These are phyloP conservation scores for Crax fasciolata DNA, from an alignment of 2,797 vertebrate species.

Conservation along the genomic window DNA sequence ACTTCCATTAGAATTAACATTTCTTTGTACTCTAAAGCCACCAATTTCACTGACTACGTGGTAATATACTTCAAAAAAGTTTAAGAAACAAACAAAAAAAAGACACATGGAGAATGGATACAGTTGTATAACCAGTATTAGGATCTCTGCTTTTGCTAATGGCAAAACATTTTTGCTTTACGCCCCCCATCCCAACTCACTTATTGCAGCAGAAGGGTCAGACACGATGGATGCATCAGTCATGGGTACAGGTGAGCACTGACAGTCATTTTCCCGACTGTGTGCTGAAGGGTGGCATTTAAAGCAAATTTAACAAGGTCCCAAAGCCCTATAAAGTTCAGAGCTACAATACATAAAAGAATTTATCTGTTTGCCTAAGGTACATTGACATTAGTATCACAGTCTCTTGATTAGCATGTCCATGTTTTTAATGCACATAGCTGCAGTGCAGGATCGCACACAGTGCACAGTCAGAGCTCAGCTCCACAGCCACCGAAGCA, in stretches of 20 bases:
- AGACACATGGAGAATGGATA: not conserved
- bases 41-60: not conserved
- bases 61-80: not conserved
- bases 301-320: not conserved
- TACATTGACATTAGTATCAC: not conserved
- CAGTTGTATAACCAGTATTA: not conserved
- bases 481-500: not conserved
- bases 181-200: not conserved
- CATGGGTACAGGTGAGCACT: not conserved
- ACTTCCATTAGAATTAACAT: not conserved
- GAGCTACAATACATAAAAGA: not conserved
- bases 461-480: not conserved
- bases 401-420: not conserved
- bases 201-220: not conserved
- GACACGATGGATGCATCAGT: not conserved
- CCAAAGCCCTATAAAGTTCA: not conserved
- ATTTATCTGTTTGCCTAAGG: not conserved
- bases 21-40: not conserved
- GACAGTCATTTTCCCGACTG: not conserved
- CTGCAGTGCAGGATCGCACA: not conserved
- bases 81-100: not conserved
- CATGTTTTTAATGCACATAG: not conserved
- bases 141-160: not conserved
- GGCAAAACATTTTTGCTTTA: not conserved
- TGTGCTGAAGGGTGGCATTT: not conserved